Conservation (phyloP, 2,888 invertebrate species). For the Ophion slaviceki region DNA sequence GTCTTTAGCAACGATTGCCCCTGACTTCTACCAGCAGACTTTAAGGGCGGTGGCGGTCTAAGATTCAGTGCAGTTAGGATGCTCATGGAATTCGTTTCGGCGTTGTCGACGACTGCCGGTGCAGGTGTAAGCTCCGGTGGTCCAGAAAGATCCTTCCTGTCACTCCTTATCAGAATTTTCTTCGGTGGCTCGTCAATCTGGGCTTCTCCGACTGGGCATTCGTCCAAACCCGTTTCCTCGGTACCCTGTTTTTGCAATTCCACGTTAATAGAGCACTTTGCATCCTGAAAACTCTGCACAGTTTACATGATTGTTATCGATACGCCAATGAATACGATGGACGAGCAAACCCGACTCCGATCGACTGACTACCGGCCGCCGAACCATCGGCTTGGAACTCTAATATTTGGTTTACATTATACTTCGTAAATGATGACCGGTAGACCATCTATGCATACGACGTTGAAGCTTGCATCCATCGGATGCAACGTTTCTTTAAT, state of each 20-base stretch:
- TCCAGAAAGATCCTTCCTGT: conserved; percentile 69
- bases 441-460: too few relatives aligned
- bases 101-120: conserved; percentile 65
- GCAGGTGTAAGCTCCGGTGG: conserved; percentile 73
- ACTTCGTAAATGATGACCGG: too few relatives aligned
- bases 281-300: background rate
- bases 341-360: conserved; percentile 8
- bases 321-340: background rate
- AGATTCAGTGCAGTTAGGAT: conserved; percentile 71
- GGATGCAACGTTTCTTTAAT: too few relatives aligned
- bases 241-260: conserved; percentile 69
- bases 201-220: conserved; percentile 69
- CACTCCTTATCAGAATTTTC: conserved; percentile 74
- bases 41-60: conserved; percentile 85
- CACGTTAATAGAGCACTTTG: conserved; percentile 34
- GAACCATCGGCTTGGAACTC: too few relatives aligned
- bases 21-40: conserved; percentile 84
- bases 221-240: conserved; percentile 76
- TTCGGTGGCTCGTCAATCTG: conserved; percentile 73
- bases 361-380: background rate
- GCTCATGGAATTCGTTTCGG: conserved; percentile 68
- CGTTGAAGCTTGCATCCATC: too few relatives aligned
- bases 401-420: too few relatives aligned
- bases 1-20: conserved; percentile 78
- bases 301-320: background rate